Evolutionary conservation across 2,797 vertebrate genomes (phyloP).

Genomic region (Anabas testudineus): DNA sequence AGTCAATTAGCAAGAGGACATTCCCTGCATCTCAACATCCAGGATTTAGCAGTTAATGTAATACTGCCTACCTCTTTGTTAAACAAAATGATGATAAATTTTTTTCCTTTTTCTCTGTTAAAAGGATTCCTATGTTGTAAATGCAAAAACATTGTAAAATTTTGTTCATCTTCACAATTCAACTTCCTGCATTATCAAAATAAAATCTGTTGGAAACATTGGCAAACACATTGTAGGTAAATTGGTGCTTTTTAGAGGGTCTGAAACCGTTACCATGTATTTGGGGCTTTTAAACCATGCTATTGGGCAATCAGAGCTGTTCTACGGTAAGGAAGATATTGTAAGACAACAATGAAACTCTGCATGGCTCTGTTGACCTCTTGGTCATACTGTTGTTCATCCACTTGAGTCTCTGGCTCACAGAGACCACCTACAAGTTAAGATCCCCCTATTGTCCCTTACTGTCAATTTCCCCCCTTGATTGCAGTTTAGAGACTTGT

Average conservation of each 20-base stretch:
- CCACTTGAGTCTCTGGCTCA: conserved; percentile 38
- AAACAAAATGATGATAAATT: conserved; percentile 1
- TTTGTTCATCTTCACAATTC: background rate
- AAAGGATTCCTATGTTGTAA: background rate
- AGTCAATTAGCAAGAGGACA: background rate
- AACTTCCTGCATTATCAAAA: background rate
- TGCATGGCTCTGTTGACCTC: conserved; percentile 47
- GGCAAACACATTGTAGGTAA: too few species aligned
- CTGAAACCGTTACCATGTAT: background rate
- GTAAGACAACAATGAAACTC: conserved; percentile 45
- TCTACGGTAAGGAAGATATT: conserved; percentile 20
- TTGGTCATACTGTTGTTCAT: conserved; percentile 58
- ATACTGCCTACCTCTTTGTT: background rate
- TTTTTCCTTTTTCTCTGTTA: background rate
- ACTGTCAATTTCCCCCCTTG: too few species aligned
- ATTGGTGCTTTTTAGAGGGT: too few species aligned
- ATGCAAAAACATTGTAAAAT: background rate
- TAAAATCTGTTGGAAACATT: too few species aligned
- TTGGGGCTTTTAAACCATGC: background rate
- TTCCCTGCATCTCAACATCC: background rate
- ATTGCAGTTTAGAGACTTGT: too few species aligned
- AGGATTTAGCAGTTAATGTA: background rate
- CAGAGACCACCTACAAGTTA: conserved; percentile 60
- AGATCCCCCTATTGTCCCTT: conserved; percentile 26
- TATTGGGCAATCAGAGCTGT: conserved; percentile 7